Evolutionary conservation across 2,888 invertebrate species (phyloP).

Genomic region (Sabellastarte sp.): DNA sequence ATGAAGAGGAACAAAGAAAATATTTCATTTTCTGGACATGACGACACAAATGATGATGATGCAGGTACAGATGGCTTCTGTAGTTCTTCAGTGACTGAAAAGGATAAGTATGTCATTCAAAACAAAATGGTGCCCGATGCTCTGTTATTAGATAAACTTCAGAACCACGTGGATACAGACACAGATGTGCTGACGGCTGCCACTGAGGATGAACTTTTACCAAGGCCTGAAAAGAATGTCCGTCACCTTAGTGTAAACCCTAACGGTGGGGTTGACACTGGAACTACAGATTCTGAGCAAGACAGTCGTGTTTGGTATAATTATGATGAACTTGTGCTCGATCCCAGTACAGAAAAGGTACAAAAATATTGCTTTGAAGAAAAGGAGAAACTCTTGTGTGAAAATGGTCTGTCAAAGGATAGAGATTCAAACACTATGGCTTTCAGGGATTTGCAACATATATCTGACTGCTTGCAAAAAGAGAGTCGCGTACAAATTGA

Average conservation of each 20-base stretch:
- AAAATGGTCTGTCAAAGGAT: neutral
- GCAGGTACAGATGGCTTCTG: neutral
- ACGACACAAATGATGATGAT: no score
- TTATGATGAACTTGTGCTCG: conserved; percentile 53
- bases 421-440: neutral
- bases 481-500: neutral
- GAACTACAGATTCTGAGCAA: conserved; percentile 13
- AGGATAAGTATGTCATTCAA: neutral
- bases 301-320: conserved; percentile 43
- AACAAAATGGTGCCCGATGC: no score
- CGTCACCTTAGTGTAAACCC: no score
- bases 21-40: no score
- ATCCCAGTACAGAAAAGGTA: conserved; percentile 49
- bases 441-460: neutral
- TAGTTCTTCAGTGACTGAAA: neutral
- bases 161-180: no score
- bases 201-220: no score
- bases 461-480: neutral
- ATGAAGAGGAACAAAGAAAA: no score
- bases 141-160: no score
- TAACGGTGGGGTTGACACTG: neutral
- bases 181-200: neutral
- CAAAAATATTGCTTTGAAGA: conserved; percentile 28
- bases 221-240: no score
- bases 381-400: neutral